Evolutionary conservation across 37 sponge, comb jelly and placozoan species (phyloP).

Genomic region (Lycopodina hypogea): DNA sequence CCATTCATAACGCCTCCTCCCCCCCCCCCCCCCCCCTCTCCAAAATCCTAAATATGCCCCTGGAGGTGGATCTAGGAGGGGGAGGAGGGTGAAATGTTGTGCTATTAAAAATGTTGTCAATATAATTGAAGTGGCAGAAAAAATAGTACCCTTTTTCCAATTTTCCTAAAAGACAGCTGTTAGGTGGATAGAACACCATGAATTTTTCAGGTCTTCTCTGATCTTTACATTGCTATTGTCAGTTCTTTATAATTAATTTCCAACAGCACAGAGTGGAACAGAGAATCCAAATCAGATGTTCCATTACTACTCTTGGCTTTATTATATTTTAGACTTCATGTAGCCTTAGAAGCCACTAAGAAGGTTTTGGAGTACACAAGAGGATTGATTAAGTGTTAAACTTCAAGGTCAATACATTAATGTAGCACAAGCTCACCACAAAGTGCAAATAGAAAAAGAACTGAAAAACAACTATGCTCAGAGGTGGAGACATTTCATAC

Average conservation of each 20-base stretch:
- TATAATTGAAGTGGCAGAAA: conserved; percentile 31
- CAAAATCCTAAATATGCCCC: no score
- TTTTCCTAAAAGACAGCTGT: conserved; percentile 11
- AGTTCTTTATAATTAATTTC: conserved; percentile 33
- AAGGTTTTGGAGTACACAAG: no score
- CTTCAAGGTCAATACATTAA: conserved; percentile 63
- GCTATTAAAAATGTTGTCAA: conserved; percentile 26
- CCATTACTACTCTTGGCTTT: conserved; percentile 27
- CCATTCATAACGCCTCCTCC: no score
- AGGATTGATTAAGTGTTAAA: conserved; percentile 47
- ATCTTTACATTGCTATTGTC: conserved; percentile 14
- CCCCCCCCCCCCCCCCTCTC: no score
- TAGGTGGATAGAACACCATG: conserved; percentile 42
- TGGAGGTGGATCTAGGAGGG: no score
- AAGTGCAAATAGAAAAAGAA: conserved; percentile 21
- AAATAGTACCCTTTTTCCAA: no score
- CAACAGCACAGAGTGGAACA: conserved; percentile 34
- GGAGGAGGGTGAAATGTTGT: conserved; percentile 38
- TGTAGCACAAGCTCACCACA: conserved; percentile 47
- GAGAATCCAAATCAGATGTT: conserved; percentile 56
- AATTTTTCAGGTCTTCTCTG: conserved; percentile 42
- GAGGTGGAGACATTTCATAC: conserved; percentile 23
- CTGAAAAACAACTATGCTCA: neutral
- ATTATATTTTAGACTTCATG: conserved; percentile 44
- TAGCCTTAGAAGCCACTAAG: conserved; percentile 42